Conservation (phyloP, 2,888 invertebrate genomes). For the Arrhopalites spinosus region DNA sequence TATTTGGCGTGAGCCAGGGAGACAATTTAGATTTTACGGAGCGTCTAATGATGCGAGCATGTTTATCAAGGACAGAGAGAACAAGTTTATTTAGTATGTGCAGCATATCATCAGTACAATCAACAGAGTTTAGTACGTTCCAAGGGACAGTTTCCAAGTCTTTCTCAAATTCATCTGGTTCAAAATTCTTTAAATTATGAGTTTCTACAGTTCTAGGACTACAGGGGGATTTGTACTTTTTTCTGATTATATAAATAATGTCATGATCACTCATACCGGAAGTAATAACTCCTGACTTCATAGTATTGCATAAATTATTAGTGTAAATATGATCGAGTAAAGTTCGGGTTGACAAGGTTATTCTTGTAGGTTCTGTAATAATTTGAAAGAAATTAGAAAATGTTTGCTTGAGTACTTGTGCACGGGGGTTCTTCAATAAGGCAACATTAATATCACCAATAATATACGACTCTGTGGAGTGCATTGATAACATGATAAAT, state of each 20-base stretch:
- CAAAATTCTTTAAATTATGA: not conserved
- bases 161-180: too few species aligned
- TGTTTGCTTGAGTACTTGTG: not conserved
- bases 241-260: not conserved
- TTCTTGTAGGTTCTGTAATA: not conserved
- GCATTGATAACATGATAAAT: not conserved
- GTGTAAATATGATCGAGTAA: not conserved
- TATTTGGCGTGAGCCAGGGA: not conserved
- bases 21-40: not conserved
- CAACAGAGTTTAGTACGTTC: not conserved
- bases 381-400: not conserved
- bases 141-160: too few species aligned
- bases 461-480: not conserved
- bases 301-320: not conserved
- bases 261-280: constrained; percentile 8
- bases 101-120: not conserved
- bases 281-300: not conserved
- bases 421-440: not conserved
- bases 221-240: not conserved
- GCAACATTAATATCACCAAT: constrained; percentile 2
- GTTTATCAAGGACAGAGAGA: not conserved
- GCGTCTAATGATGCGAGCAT: not conserved
- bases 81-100: not conserved
- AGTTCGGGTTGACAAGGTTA: not conserved
- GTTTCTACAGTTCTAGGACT: not conserved